Base-by-base conservation (phyloP, 2,113 vertebrate genomes). In the Epinephelus lanceolatus region DNA sequence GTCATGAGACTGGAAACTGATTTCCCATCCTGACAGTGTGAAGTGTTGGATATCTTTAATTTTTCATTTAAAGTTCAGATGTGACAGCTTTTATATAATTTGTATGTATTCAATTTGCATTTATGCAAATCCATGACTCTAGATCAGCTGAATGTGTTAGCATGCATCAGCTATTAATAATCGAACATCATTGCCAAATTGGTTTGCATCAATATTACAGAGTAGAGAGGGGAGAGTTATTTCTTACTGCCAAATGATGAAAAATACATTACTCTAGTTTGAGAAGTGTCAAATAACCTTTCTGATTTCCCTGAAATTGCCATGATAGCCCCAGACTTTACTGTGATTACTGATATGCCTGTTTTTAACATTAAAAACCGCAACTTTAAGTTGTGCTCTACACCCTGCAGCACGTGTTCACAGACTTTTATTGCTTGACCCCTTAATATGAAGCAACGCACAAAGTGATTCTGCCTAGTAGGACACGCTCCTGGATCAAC, bases 151-250 rank as follows among this genome's bases (percentile, higher is more conserved):
- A 57, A 77, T 82, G 12, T 3, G 73, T 82, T 61, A 60, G 53
- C 81, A 75, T 69, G 27, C 25, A 60, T 84, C 61, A 57, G 51
- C 57, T 71, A 82, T 80, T 84, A 86, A 85, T 84, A 63, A 66
- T 80, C 6, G 5, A 51, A 52, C 14, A 65, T 67, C 12, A 45
- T 33, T 66, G 62, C 47, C 11, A 53, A 55, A 81, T 76, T 15
- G 17, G 49, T 67, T 61, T 47, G 37, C 45, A 55, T 69, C 14
- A 10, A 60, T 71, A 65, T 61, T 17, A 42, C 7, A n/a, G n/a
- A 59, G 37, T 15, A 25, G 19, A 60, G 42, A 51, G 49, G 12
- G 33, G 37, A 27, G 10, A 60, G 18, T 55, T 55, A 37, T 56
- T 75, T 33, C 5, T 27, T 10, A 6, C 3, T 49, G 70, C 14